Conservation (phyloP, 2,113 vertebrate species). For the Strix aluco region DNA sequence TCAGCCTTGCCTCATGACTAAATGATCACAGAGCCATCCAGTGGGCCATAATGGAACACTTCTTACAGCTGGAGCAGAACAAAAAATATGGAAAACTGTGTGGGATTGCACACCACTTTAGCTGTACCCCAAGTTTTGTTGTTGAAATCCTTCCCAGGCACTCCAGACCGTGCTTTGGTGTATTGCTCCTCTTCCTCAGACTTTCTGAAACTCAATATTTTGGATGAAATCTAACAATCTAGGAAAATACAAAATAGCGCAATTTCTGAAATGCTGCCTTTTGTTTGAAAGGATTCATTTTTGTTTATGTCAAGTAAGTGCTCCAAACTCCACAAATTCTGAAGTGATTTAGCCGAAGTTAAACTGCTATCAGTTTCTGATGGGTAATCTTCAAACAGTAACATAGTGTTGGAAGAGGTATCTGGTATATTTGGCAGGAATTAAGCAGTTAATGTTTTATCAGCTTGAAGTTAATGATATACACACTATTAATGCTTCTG, state of each 20-base stretch:
- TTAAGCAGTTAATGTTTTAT: slow-evolving; percentile 46
- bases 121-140: not conserved
- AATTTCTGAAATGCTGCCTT: not conserved
- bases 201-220: not conserved
- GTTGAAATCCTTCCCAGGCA: not conserved
- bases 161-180: not conserved
- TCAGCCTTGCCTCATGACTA: not conserved
- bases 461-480: slow-evolving; percentile 47
- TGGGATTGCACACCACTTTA: not conserved
- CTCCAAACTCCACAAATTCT: not conserved
- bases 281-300: not conserved
- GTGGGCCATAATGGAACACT: not conserved
- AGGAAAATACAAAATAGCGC: not conserved
- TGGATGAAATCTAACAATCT: not conserved
- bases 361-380: not conserved
- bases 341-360: not conserved
- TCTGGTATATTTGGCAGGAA: not conserved
- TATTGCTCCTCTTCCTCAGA: not conserved
- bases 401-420: not conserved
- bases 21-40: not conserved
- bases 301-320: not conserved
- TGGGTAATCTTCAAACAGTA: not conserved
- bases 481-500: not conserved
- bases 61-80: not conserved
- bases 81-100: not conserved